Evolutionary conservation across 2,888 invertebrate genomes (phyloP), one percentile per base, ranked within the genome.

Genomic region (Callimorpha dominula): DNA sequence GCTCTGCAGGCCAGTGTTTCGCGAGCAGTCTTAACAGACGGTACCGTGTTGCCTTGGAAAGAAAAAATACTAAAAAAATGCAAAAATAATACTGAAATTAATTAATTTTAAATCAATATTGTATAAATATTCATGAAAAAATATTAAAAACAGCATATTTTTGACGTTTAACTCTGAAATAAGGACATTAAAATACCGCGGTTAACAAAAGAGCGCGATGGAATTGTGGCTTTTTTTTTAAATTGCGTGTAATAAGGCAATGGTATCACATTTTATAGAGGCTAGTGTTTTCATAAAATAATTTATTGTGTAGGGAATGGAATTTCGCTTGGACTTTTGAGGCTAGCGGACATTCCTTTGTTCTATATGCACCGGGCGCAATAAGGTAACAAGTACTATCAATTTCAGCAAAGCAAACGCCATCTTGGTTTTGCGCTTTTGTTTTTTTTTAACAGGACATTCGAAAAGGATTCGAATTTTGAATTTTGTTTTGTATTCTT

Each of bases 1-100:
- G 89, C 86, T 89, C 93, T 94, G 94, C 94, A 93, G 89, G 88
- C 90, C 86, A 95, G 95, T 95, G 88, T 92, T 87, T 86, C 92
- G 91, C 88, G 91, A 79, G 79, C 83, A 80, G 83, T 88, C 83
- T 52, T 62, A 70, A 77, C 80, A 81, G 87, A 86, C 90, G 93
- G 94, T 92, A 81, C 84, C 81, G 88, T 85, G 80, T 76, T 72
- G 77, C 74, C 76, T 68, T 63, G 72, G 60, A 63, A 70, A 74
- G 84, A 88, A 84, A 88, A 85, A 88, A 84, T 80, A 87, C 84
- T 85, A 85, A 88, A 87, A 83, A 82, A 74, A 81, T 62, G 54
- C 71, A 78, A 85, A 79, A 78, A 81, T 78, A 82, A 62, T 77
- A 64, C 43, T 71, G 79, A 79, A 81, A 82, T 80, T 75, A 78